Base-by-base conservation (phyloP, 2,888 invertebrate species). In the Phyto melanocephala region DNA sequence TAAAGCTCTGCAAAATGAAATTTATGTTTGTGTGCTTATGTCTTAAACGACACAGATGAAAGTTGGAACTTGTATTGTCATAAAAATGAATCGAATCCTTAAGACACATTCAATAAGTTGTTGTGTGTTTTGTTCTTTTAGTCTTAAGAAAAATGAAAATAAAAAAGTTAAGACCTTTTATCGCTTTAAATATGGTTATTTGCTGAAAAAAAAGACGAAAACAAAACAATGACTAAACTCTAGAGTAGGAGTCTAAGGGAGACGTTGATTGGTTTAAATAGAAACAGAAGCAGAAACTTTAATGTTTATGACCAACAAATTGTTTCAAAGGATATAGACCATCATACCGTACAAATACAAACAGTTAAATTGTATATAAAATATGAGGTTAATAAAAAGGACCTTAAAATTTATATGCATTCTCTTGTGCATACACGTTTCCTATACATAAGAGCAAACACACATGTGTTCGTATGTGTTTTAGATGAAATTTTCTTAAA, bases 31-130 rank as follows among this genome's bases (percentile, higher is more conserved):
- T 60, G n/a, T 65, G 42, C 24, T 47, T 67, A 13, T 45, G 58
- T 45, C 15, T 42, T 67, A 45, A 56, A 58, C 13, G 47, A 56
- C 65, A 37, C 20, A 50, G 68, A 67, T 42, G 42, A 65, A 79
- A 58, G 42, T 63, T 67, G 54, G 60, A 75, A 56, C 35, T 75
- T n/a, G 47, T 75, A 89, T 87, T 88, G 89, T 88, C 89, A 89
- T 89, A 89, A 89, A 89, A 89, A 88, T 88, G 82, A 70, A 84
- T 84, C 86, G 85, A 87, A 87, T 89, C 88, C 88, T 87, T 87
- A 88, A 89, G 89, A 89, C 86, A 89, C 86, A 88, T 89, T 89
- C 88, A 88, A 89, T 89, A 89, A 88, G 86, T 89, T 82, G 50
- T 54, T 72, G 63, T 71, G 28, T 86, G 85, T 85, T 42, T 33